Base-by-base conservation (phyloP, 2,888 invertebrate genomes). In the Silvanus unidentatus region DNA sequence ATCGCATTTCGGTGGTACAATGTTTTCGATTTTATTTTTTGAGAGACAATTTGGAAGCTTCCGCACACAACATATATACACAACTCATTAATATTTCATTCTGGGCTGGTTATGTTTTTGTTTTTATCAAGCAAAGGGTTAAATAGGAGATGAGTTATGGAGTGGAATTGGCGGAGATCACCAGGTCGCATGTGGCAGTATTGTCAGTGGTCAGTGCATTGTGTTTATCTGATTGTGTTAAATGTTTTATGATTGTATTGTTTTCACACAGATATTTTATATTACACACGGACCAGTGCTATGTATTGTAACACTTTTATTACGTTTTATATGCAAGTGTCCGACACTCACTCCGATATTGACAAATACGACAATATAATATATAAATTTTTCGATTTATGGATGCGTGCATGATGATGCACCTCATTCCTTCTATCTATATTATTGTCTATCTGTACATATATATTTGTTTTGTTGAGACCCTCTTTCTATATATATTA, bases 231-330 rank as follows among this genome's bases (percentile, higher is more conserved):
- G 63, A 63, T 63, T 59, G 60, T 59, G 64, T 61, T 63, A 63
- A 63, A 63, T 63, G 63, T 60, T 64, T 64, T 63, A 64, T 63
- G 64, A 61, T 55, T 58, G 57, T 55, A 62, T 63, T 63, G 64
- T 64, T 62, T 37, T 57, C 47, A 50, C 46, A 35, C 43, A 45
- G 49, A 50, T 52, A 52, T 58, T 55, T 55, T 50, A 50, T 44
- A 47, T 29, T 37, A 16, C 8, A 22, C n/a, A n/a, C n/a, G 22
- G 8, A 22, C 22, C 22, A 5, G 11, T 32, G 10, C 22, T 5
- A 22, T 22, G 22, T 22, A 22, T 22, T 30, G 41, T 41, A 41
- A 45, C 44, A 45, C 32, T 41, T 45, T 45, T 45, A 40, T 41
- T 45, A 37, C 22, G 8, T 36, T 34, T 40, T 44, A 40, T 32